Percentiles rank a stretch among this genome's conserved stretches.
These are phyloP conservation scores for Phyllostomus hastatus DNA, from an alignment of 2,113 vertebrate genomes.

Conservation along the genomic window DNA sequence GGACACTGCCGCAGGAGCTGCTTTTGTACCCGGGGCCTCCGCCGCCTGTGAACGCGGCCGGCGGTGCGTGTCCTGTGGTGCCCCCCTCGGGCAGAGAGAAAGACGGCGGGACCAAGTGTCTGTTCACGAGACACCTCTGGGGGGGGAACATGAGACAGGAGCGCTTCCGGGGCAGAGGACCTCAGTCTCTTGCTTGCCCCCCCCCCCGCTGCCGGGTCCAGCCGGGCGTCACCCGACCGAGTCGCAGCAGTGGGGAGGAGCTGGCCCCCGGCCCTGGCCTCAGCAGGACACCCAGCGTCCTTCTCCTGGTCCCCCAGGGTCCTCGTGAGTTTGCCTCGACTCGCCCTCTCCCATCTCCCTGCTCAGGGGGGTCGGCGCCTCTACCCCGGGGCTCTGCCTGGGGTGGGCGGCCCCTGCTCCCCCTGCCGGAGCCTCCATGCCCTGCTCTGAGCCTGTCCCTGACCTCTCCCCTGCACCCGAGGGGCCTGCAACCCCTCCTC, in stretches of 20 bases:
- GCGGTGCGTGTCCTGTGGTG: fast-evolving
- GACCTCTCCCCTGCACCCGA: fast-evolving
- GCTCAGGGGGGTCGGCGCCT: neutral
- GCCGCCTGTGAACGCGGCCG: fast-evolving
- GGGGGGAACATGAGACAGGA: neutral
- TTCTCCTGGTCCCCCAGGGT: too few relatives aligned
- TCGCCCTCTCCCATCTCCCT: fast-evolving
- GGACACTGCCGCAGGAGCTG: neutral
- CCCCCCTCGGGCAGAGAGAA: neutral
- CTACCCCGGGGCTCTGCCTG: fast-evolving
- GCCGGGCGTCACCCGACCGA: neutral
- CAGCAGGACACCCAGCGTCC: neutral
- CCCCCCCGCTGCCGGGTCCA: too few relatives aligned
- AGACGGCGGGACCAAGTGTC: fast-evolving
- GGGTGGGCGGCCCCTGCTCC: fast-evolving
- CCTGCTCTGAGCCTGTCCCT: too few relatives aligned
- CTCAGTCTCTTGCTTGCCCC: neutral
- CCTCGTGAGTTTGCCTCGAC: neutral
- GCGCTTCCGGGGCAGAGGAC: neutral
- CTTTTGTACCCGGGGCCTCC: neutral
- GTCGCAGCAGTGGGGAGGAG: fast-evolving
- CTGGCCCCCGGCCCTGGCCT: neutral
- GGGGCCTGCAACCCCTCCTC: too few relatives aligned
- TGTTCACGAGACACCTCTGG: fast-evolving
- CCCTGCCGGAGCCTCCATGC: neutral